Evolutionary conservation across 2,888 invertebrate genomes (phyloP).

Genomic region (Drosophila mulleri): DNA sequence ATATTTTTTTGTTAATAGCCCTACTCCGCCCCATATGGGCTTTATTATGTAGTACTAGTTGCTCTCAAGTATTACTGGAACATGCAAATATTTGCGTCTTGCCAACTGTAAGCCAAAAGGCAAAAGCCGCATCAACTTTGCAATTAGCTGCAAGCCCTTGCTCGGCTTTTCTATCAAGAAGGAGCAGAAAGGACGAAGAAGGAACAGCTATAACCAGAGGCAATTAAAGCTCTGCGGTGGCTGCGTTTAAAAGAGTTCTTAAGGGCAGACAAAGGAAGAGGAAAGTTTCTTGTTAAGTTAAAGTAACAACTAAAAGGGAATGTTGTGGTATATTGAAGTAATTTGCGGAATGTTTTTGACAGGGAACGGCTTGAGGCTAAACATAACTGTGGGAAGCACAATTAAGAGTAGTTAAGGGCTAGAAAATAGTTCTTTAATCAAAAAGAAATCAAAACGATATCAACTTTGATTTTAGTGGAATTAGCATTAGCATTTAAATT

Average conservation of each 20-base stretch:
- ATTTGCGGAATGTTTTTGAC: constrained; percentile 2
- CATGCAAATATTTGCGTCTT: constrained; percentile 58
- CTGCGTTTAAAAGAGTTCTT: background rate
- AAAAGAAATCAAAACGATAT: background rate
- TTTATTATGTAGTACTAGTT: background rate
- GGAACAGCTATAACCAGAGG: constrained; percentile 15
- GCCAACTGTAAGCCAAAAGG: constrained; percentile 33
- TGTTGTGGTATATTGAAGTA: background rate
- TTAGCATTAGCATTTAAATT: too few species aligned
- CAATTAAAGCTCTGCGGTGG: constrained; percentile 34
- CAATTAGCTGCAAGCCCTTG: constrained; percentile 29
- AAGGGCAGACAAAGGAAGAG: background rate
- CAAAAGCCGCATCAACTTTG: constrained; percentile 32
- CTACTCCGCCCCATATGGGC: background rate
- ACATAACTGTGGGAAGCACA: background rate
- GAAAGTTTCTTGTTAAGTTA: background rate
- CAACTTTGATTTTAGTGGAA: too few species aligned
- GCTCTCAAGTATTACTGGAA: constrained; percentile 5
- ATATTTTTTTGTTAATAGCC: background rate
- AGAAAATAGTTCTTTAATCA: background rate
- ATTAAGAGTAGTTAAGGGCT: background rate
- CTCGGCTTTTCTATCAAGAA: background rate
- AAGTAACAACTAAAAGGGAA: background rate
- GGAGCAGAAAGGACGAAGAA: constrained; percentile 21
- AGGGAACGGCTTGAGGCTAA: background rate